Evolutionary conservation across 2,888 invertebrate genomes (phyloP), one percentile per base, ranked within the genome.

Genomic region (Shargacucullia verbasci): DNA sequence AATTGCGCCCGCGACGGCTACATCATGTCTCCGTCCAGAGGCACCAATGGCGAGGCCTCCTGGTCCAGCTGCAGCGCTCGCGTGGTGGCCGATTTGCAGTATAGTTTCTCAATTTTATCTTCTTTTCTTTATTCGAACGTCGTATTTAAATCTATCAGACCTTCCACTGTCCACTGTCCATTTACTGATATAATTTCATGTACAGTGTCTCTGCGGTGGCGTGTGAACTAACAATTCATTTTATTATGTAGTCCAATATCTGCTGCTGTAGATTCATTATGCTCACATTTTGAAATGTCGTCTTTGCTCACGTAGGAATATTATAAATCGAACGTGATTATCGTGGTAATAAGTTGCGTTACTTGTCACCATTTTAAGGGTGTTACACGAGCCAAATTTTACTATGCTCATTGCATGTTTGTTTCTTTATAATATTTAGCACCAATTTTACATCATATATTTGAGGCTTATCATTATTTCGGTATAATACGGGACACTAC

Each of bases 1-100:
- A 84, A 86, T 53, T 97, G 97, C 80, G 95, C 96, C 0, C 96
- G 96, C 79, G 97, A 97, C 82, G 97, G 97, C 0, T 97, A 94
- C 89, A 96, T 97, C 70, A 97, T 97, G 97, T 97, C 97, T 0
- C 96, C 97, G 0, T 97, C 97, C 2, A 94, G 97, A 67, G 97
- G 97, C 41, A 96, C 96, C 31, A 95, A 95, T 73, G 97, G 97
- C 7, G 97, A 97, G 87, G 97, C 97, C 0, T 94, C 95, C 12
- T 97, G 97, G 97, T 97, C 97, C 0, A 85, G 91, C 1, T 97
- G 97, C 86, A 97, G 97, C 81, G 96, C 96, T 0, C 90, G 95
- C 38, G 94, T 96, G 11, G 95, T 95, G 77, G 89, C 94, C 5
- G 95, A 95, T 63, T 83, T 96, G 41, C 92, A 95, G 96, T 96